These are phyloP conservation scores for Drosophila pseudoobscura DNA, from an alignment of 1,140 invertebrate genomes.

Conservation along the genomic window DNA sequence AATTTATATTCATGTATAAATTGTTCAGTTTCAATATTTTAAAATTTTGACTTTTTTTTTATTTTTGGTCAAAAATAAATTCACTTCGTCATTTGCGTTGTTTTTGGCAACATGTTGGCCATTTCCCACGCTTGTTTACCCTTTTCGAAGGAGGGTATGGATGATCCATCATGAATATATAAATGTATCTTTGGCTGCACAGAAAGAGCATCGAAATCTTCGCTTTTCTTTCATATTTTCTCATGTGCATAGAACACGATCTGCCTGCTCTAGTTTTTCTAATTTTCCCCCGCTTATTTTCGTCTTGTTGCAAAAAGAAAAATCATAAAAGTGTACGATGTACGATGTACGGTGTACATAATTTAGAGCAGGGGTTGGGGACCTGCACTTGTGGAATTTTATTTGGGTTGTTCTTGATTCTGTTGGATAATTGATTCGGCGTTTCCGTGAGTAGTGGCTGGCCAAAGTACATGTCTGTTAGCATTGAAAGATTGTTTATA, in stretches of 20 bases:
- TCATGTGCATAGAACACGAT: conserved; percentile 57
- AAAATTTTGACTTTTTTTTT: conserved; percentile 41
- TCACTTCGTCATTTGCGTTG: conserved; percentile 63
- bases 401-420: conserved; percentile 54
- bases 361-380: conserved; percentile 38
- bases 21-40: conserved; percentile 51
- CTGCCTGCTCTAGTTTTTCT: conserved; percentile 69
- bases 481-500: conserved; percentile 66
- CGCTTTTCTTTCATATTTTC: conserved; percentile 42
- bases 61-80: conserved; percentile 60
- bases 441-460: neutral
- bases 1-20: conserved; percentile 57
- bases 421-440: conserved; percentile 49
- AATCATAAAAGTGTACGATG: conserved; percentile 24
- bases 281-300: conserved; percentile 61
- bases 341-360: conserved; percentile 26
- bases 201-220: too few species aligned
- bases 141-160: neutral
- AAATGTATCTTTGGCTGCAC: neutral
- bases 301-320: conserved; percentile 35
- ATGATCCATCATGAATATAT: neutral
- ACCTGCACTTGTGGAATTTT: conserved; percentile 53
- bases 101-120: conserved; percentile 64
- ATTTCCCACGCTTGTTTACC: conserved; percentile 60
- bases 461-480: conserved; percentile 4